Evolutionary conservation across 2,797 vertebrate genomes (phyloP).

Genomic region (Oreochromis mossambicus): DNA sequence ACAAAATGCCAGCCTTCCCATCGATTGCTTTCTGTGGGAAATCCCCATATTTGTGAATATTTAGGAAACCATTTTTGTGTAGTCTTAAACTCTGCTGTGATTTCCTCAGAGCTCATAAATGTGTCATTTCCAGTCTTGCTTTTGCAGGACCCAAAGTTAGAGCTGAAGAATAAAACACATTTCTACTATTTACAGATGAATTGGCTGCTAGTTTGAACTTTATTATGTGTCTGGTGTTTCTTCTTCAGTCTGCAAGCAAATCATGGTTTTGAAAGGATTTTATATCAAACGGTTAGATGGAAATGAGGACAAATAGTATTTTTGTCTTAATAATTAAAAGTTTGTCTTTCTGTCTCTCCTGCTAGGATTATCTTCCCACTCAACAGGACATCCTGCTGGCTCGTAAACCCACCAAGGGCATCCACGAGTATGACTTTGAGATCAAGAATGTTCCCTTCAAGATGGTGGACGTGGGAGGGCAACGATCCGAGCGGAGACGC

Average conservation of each 20-base stretch:
- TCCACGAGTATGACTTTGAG: conserved; percentile 96
- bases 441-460: conserved; percentile 98
- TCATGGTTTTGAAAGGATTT: neutral
- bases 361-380: conserved; percentile 89
- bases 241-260: neutral
- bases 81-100: neutral
- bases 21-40: neutral
- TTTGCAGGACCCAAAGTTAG: neutral
- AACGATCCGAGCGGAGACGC: conserved; percentile 90
- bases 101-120: neutral
- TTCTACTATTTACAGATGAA: neutral
- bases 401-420: conserved; percentile 93
- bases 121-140: neutral
- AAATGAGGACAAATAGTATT: neutral
- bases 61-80: neutral
- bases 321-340: neutral
- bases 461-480: conserved; percentile 97
- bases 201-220: neutral
- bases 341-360: neutral
- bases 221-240: neutral
- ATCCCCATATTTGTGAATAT: neutral
- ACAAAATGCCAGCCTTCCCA: neutral
- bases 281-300: neutral
- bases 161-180: neutral
- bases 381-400: conserved; percentile 96